These are phyloP conservation scores for Poeciliopsis paucimaculata DNA, from an alignment of 2,797 vertebrate species.

Conservation along the genomic window DNA sequence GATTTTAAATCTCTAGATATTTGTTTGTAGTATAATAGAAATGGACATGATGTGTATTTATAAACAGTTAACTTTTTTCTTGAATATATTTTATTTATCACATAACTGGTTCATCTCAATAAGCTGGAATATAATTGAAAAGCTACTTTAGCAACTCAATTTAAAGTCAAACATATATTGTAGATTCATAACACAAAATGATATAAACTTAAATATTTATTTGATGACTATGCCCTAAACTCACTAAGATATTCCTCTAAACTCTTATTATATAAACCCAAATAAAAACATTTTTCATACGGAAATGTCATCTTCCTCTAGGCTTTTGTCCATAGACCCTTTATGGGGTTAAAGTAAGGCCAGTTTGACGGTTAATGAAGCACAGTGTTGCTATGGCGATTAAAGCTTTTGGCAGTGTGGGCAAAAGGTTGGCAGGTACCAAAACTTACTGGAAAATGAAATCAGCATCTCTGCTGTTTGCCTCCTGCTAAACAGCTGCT, in stretches of 20 bases:
- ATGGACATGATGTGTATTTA: slow-evolving; percentile 17
- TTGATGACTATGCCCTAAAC: not conserved
- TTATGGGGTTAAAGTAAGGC: not conserved
- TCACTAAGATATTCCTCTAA: not conserved
- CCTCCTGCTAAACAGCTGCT: not conserved
- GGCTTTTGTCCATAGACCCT: not conserved
- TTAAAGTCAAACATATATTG: not conserved
- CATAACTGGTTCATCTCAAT: not conserved
- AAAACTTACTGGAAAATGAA: not conserved
- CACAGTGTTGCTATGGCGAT: not conserved
- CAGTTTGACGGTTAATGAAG: not conserved
- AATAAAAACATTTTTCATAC: not conserved
- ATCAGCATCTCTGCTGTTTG: not conserved
- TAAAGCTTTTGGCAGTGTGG: not conserved
- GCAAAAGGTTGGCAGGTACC: not conserved
- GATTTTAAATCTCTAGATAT: slow-evolving; percentile 41
- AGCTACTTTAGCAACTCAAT: not conserved
- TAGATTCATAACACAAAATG: not conserved
- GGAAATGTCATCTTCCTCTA: not conserved
- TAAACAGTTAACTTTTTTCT: slow-evolving; percentile 23
- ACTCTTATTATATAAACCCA: not conserved
- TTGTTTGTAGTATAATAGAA: slow-evolving; percentile 42
- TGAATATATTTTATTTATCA: slow-evolving; percentile 20
- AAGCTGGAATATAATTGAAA: not conserved
- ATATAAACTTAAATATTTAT: not conserved